Conservation (phyloP, 1,140 invertebrate species). For the Aphelinus atriplicis region DNA sequence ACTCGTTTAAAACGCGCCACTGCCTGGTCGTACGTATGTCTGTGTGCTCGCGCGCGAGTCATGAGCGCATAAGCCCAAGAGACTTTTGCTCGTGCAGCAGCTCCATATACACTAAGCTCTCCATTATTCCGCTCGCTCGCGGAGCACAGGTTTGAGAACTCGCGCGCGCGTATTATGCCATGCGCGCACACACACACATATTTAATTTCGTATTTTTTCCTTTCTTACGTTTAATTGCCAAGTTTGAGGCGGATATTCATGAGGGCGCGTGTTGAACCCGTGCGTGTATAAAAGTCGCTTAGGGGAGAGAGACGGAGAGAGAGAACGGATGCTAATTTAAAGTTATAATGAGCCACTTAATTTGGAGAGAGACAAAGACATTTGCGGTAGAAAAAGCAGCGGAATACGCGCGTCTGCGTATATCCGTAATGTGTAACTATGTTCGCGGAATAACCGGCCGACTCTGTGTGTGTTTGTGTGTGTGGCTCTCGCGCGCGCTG, state of each 20-base stretch:
- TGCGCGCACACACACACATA: neutral
- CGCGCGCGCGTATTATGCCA: neutral
- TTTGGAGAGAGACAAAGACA: conserved; percentile 14
- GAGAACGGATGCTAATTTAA: conserved; percentile 21
- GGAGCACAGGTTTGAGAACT: neutral
- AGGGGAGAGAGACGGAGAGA: neutral
- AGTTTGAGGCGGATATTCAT: conserved; percentile 5
- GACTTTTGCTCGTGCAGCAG: too few species aligned
- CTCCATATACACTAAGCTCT: conserved; percentile 16
- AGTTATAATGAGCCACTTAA: conserved; percentile 20
- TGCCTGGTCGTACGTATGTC: neutral
- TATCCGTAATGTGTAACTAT: too few species aligned
- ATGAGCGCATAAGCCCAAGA: too few species aligned
- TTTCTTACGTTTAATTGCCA: conserved; percentile 14
- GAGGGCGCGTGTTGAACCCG: neutral
- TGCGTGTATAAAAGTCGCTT: neutral
- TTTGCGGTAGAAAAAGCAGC: conserved; percentile 11
- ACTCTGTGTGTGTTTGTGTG: too few species aligned
- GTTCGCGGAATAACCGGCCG: too few species aligned
- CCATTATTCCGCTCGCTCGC: conserved; percentile 18
- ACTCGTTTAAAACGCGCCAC: conserved; percentile 26
- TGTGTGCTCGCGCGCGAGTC: neutral
- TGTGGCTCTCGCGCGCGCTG: too few species aligned
- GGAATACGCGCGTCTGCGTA: neutral
- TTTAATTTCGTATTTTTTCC: conserved; percentile 1